Percentiles rank a stretch among this genome's conserved stretches.
Conservation (phyloP, 1,140 invertebrate genomes). For the Bilobella aurantiaca region DNA sequence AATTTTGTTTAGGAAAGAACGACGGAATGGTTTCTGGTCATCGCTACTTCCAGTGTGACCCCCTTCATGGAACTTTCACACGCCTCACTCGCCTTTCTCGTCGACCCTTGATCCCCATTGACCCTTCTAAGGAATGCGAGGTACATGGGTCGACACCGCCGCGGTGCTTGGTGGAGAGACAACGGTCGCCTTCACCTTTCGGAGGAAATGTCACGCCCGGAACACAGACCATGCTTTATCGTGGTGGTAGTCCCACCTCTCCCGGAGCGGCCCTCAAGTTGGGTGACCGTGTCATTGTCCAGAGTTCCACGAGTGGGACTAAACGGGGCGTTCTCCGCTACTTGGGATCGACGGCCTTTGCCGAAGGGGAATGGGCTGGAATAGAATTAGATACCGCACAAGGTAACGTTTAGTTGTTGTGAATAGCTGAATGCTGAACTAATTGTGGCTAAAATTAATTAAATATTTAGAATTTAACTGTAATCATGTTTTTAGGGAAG, state of each 20-base stretch:
- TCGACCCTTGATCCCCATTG: conserved; percentile 45
- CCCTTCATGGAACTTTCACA: conserved; percentile 87
- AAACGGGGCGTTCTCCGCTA: conserved; percentile 66
- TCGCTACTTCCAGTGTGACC: conserved; percentile 71
- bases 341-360: conserved; percentile 69
- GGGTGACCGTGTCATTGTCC: conserved; percentile 83
- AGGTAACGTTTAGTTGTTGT: too few species aligned
- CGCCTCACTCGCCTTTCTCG: conserved; percentile 72
- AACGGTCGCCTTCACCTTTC: conserved; percentile 18
- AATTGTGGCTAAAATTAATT: too few species aligned
- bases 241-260: too few species aligned
- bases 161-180: neutral
- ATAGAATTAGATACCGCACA: conserved; percentile 92
- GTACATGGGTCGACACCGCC: neutral
- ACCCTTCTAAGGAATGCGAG: neutral
- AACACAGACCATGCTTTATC: too few species aligned
- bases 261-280: conserved; percentile 6
- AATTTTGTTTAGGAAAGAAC: conserved; percentile 40
- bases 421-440: too few species aligned
- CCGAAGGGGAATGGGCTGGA: conserved; percentile 76
- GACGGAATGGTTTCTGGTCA: conserved; percentile 43
- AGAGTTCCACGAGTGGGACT: conserved; percentile 68
- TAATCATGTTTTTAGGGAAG: conserved; percentile 51
- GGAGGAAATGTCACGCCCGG: neutral
- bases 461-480: too few species aligned